A percentile compares a stretch with the other conserved stretches of the same genome.
These are phyloP conservation scores for Lagria hirta DNA, from an alignment of 2,888 invertebrate genomes.

Conservation along the genomic window DNA sequence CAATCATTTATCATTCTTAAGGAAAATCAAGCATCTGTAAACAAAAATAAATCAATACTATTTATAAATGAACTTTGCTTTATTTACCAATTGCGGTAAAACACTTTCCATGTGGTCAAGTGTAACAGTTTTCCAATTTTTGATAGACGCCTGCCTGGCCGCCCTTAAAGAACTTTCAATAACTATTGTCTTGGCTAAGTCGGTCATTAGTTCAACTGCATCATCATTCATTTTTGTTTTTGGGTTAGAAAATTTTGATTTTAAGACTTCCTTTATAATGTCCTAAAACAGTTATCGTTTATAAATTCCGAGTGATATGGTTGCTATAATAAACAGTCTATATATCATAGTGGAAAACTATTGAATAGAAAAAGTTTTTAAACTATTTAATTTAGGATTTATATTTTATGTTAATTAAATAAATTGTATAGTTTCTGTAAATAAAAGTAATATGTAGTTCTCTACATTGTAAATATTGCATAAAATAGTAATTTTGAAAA, in stretches of 20 bases:
- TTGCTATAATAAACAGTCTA: too few relatives aligned
- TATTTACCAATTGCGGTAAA: constrained; percentile 55
- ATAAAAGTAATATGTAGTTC: too few relatives aligned
- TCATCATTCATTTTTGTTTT: constrained; percentile 61
- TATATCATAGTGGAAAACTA: too few relatives aligned
- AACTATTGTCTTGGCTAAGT: constrained; percentile 59
- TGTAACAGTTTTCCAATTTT: constrained; percentile 55
- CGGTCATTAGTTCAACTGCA: constrained; percentile 57
- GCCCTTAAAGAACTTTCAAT: constrained; percentile 60
- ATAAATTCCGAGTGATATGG: too few relatives aligned
- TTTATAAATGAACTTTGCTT: constrained; percentile 6
- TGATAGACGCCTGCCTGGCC: constrained; percentile 56
- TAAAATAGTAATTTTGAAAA: too few relatives aligned
- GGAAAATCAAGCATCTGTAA: constrained; percentile 61
- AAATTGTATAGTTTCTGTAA: too few relatives aligned
- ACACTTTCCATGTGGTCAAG: constrained; percentile 61
- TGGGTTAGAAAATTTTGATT: constrained; percentile 58
- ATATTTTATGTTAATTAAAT: too few relatives aligned
- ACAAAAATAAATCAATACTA: constrained; percentile 20
- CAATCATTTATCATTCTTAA: constrained; percentile 13
- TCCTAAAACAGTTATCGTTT: too few relatives aligned
- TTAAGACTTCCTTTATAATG: constrained; percentile 58
- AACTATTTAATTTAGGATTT: too few relatives aligned
- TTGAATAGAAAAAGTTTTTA: too few relatives aligned
- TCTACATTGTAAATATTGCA: too few relatives aligned